Evolutionary conservation across 1,140 invertebrate species (phyloP).

Genomic region (Pogonomyrmex californicus): DNA sequence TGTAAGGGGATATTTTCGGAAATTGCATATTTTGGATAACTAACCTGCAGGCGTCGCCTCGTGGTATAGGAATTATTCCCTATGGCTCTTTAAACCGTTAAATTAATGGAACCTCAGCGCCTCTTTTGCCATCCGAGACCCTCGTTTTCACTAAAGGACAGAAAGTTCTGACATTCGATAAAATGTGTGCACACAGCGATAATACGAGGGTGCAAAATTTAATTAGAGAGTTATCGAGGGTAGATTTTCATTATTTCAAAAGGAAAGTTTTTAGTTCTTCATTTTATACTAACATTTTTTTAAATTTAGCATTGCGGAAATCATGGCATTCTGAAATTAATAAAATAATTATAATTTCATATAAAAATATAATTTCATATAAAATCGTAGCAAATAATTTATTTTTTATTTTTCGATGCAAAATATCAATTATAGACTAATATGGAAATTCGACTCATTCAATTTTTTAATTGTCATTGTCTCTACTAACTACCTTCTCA

Average conservation of each 20-base stretch:
- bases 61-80: constrained; percentile 61
- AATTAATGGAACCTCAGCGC: constrained; percentile 64
- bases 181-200: constrained; percentile 8
- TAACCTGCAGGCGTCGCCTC: constrained; percentile 70
- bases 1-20: constrained; percentile 82
- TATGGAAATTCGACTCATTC: background rate
- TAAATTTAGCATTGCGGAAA: background rate
- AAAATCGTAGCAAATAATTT: background rate
- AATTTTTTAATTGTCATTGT: constrained; percentile 2
- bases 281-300: background rate
- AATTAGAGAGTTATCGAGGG: constrained; percentile 22
- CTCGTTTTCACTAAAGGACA: constrained; percentile 42
- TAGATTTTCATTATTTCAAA: background rate
- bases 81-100: constrained; percentile 72
- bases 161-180: background rate
- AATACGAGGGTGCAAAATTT: constrained; percentile 12
- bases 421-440: background rate
- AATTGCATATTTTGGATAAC: constrained; percentile 79
- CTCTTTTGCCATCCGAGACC: constrained; percentile 27
- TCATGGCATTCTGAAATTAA: background rate
- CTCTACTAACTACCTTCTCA: background rate
- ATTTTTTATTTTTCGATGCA: background rate
- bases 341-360: background rate
- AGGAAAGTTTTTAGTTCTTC: background rate
- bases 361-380: background rate